Base-by-base conservation (phyloP, 2,888 invertebrate genomes). In the Mellilla xanthometata region DNA sequence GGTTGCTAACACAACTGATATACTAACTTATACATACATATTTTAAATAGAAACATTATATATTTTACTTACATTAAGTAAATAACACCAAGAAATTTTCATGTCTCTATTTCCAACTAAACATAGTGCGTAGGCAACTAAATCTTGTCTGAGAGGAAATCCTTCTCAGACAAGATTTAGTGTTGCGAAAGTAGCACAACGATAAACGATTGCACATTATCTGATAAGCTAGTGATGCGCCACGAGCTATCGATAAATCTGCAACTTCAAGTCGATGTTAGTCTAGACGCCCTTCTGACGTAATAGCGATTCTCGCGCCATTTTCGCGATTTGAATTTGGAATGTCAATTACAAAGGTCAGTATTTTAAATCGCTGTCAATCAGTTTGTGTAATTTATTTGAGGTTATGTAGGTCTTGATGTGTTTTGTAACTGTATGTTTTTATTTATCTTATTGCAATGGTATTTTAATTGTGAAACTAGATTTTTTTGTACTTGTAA, bases 181-280 rank as follows among this genome's bases (percentile, higher is more conserved):
- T 39, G 56, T 67, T 62, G 52, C 64, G 56, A 62, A 65, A 68
- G 50, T 54, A 54, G 58, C 46, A 44, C 60, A 51, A 38, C 54
- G 52, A 56, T 39, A 35, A 39, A 39, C 24, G 32, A 39, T 45
- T 40, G 39, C 49, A 52, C 43, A 45, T 40, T 46, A 62, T 65
- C 61, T 56, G 56, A 58, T 62, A 54, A 56, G 46, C 52, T 62
- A 69, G 66, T 60, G 69, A 19, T 19, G 15, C 6, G 6, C 59
- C 46, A 49, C 34, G 40, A 38, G 13, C 50, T 52, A 58, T 57
- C 45, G 49, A 49, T 45, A 36, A 46, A 47, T 39, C 29, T 19
- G 31, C n/a, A n/a, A n/a, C n/a, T n/a, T n/a, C n/a, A n/a, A n/a
- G n/a, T n/a, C n/a, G n/a, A n/a, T n/a, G n/a, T n/a, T n/a, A n/a